Percentiles rank a stretch among this genome's conserved stretches.
These are phyloP conservation scores for Gobio occitaniae DNA, from an alignment of 2,797 vertebrate genomes.

Conservation along the genomic window DNA sequence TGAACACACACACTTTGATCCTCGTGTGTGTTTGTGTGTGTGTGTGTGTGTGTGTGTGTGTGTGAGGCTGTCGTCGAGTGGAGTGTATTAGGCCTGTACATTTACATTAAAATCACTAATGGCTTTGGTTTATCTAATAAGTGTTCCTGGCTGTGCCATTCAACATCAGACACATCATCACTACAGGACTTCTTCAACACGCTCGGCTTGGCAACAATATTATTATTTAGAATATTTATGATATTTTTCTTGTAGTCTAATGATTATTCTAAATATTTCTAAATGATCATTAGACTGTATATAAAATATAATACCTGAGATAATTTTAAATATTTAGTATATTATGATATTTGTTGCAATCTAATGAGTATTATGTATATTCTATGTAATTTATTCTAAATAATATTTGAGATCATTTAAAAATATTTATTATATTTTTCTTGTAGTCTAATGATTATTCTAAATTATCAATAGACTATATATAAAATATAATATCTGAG, in stretches of 20 bases:
- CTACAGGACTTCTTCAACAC: neutral
- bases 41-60: constrained; percentile 50
- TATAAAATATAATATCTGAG: neutral
- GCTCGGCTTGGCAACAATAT: no score
- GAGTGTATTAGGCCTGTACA: constrained; percentile 52
- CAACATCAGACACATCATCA: neutral
- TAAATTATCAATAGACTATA: neutral
- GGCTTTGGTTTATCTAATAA: constrained; percentile 43
- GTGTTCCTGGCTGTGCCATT: neutral
- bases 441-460: no score
- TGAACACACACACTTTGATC: constrained; percentile 51
- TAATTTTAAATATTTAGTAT: neutral
- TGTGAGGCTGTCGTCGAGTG: constrained; percentile 51
- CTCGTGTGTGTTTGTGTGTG: constrained; percentile 55
- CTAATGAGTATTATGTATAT: neutral
- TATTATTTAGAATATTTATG: neutral
- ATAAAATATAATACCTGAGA: neutral
- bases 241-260: neutral
- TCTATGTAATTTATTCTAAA: neutral
- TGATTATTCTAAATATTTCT: neutral
- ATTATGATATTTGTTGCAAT: neutral
- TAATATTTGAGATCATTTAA: neutral
- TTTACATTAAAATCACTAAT: constrained; percentile 53
- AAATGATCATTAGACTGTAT: neutral
- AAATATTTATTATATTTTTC: neutral